Evolutionary conservation across 2,888 invertebrate species (phyloP).

Genomic region (Trachelus stipa): DNA sequence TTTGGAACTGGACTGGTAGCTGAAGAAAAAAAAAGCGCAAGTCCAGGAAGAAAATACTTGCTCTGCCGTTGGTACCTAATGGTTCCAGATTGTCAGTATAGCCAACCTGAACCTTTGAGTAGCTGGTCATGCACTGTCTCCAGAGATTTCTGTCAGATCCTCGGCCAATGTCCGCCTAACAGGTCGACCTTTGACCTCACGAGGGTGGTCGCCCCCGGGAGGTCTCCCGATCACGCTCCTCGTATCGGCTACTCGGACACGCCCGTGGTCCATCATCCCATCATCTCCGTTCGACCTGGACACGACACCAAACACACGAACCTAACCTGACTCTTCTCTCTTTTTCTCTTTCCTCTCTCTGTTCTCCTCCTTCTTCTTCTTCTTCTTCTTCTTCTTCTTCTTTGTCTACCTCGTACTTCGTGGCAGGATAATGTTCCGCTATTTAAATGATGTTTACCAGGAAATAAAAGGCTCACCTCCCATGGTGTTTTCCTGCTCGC

Average conservation of each 20-base stretch:
- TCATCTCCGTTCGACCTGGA: conserved; percentile 41
- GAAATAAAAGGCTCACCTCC: conserved; percentile 30
- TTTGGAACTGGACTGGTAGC: too few species aligned
- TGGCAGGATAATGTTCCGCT: conserved; percentile 26
- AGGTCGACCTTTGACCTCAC: conserved; percentile 65
- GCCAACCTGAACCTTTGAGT: background rate
- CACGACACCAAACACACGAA: conserved; percentile 27
- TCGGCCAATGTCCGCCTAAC: conserved; percentile 58
- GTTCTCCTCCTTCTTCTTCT: background rate
- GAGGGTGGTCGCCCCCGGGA: conserved; percentile 63
- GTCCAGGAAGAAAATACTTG: background rate
- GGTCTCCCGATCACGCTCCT: conserved; percentile 64
- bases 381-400: background rate
- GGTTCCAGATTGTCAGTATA: background rate
- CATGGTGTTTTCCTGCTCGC: conserved; percentile 5
- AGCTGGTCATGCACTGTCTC: background rate
- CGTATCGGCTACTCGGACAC: conserved; percentile 61
- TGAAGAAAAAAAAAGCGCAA: background rate
- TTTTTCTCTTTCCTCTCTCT: background rate
- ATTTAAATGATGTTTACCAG: conserved; percentile 32
- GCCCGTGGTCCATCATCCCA: conserved; percentile 62
- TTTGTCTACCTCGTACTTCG: conserved; percentile 8
- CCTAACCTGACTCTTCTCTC: conserved; percentile 10
- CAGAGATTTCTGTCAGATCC: background rate
- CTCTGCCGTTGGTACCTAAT: background rate